These are phyloP conservation scores for Druon quercuslanigerum DNA, from an alignment of 1,140 invertebrate species.

Conservation along the genomic window DNA sequence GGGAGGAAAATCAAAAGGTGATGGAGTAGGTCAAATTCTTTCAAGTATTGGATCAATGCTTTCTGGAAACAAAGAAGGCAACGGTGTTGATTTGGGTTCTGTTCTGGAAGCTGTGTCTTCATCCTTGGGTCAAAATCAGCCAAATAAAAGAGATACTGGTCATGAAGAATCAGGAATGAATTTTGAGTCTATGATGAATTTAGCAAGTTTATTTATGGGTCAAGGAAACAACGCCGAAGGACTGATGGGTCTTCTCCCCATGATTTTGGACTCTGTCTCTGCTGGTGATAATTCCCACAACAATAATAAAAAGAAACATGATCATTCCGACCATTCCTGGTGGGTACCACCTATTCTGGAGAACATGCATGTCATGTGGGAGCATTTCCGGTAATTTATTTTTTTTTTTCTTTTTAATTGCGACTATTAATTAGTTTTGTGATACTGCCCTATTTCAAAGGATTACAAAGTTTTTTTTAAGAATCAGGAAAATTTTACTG, in stretches of 20 bases:
- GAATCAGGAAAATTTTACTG: no score
- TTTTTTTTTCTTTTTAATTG: no score
- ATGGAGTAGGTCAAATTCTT: constrained; percentile 64
- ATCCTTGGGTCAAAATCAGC: constrained; percentile 51
- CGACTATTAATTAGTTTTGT: no score
- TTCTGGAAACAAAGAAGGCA: constrained; percentile 67
- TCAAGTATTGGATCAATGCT: constrained; percentile 75
- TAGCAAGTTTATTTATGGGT: constrained; percentile 79
- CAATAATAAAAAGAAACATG: constrained; percentile 76
- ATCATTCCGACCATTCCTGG: constrained; percentile 83
- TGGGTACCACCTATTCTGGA: constrained; percentile 85
- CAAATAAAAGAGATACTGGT: constrained; percentile 37
- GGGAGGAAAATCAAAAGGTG: constrained; percentile 46
- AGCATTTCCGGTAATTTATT: constrained; percentile 79
- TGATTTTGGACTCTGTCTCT: constrained; percentile 79
- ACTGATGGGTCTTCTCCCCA: constrained; percentile 79
- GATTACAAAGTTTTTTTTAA: neutral
- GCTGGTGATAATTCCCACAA: constrained; percentile 70
- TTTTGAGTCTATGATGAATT: constrained; percentile 77
- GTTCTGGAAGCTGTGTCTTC: constrained; percentile 75
- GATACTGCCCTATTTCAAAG: no score
- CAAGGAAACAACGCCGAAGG: constrained; percentile 74
- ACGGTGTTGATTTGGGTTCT: constrained; percentile 77
- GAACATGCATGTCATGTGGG: constrained; percentile 84
- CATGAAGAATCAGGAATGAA: constrained; percentile 66